These are phyloP conservation scores for Gallinago jamesoni DNA, from an alignment of 2,113 vertebrate species.

Conservation along the genomic window DNA sequence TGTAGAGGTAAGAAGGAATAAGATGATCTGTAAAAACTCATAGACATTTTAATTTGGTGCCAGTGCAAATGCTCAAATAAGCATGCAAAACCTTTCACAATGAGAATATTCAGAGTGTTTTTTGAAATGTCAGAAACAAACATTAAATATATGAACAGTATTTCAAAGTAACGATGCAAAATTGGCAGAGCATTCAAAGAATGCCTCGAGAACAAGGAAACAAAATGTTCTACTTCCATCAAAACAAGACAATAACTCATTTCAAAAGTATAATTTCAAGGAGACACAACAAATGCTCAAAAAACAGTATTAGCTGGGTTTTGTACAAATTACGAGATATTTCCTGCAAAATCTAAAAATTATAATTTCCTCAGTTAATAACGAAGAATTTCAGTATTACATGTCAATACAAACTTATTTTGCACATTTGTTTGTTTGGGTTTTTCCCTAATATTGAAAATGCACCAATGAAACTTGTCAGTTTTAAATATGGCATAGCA, in stretches of 20 bases:
- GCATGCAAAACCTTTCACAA: neutral
- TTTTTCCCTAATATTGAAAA: neutral
- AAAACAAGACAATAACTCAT: slow-evolving; percentile 62
- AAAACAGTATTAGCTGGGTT: neutral
- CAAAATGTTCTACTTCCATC: slow-evolving; percentile 21
- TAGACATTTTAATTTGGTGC: neutral
- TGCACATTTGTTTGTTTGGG: neutral
- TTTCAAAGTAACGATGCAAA: slow-evolving; percentile 14
- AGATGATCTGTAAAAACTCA: neutral
- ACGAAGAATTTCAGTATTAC: neutral
- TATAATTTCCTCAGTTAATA: slow-evolving; percentile 3
- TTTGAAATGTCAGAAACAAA: neutral
- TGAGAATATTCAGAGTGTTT: neutral
- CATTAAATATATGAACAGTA: slow-evolving; percentile 29
- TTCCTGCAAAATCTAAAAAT: slow-evolving; percentile 24
- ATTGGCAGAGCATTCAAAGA: slow-evolving; percentile 2
- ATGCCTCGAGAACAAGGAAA: slow-evolving; percentile 14
- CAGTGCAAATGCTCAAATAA: neutral
- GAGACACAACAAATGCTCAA: slow-evolving; percentile 6
- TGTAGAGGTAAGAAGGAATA: neutral
- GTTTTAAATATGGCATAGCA: neutral
- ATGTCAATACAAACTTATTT: slow-evolving; percentile 18
- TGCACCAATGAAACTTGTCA: neutral
- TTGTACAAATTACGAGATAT: neutral
- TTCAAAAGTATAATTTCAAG: slow-evolving; percentile 32